Evolutionary conservation across 2,797 vertebrate genomes (phyloP).

Genomic region (Galaxias olidus): DNA sequence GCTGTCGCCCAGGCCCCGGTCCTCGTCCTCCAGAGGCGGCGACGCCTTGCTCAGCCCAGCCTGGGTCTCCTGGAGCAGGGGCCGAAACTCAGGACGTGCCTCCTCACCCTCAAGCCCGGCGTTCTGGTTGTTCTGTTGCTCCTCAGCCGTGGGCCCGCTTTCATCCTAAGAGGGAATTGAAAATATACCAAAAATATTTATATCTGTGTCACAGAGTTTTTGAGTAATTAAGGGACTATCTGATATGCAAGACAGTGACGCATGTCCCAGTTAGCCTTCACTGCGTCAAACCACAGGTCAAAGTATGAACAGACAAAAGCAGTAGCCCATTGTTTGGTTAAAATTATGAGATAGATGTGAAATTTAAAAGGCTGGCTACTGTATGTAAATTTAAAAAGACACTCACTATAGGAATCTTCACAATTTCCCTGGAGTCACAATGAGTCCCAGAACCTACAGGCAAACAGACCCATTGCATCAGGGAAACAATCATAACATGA

Average conservation of each 20-base stretch:
- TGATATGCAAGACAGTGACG: too few species aligned
- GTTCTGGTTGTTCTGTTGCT: conserved; percentile 73
- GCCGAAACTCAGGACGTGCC: conserved; percentile 66
- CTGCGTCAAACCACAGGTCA: too few species aligned
- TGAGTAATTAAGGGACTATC: too few species aligned
- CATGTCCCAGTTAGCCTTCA: too few species aligned
- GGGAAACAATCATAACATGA: neutral
- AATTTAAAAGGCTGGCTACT: too few species aligned
- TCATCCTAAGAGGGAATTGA: conserved; percentile 54
- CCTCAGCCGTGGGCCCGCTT: conserved; percentile 66
- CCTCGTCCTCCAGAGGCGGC: conserved; percentile 75
- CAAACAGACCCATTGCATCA: conserved; percentile 23
- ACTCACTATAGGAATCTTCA: conserved; percentile 81
- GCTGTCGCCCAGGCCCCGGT: conserved; percentile 79
- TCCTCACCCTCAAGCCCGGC: conserved; percentile 71
- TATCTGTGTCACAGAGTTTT: too few species aligned
- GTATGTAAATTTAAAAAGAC: too few species aligned
- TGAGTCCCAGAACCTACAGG: conserved; percentile 56
- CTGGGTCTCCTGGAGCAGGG: conserved; percentile 78
- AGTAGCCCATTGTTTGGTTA: too few species aligned
- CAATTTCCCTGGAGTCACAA: conserved; percentile 61
- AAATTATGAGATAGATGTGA: too few species aligned
- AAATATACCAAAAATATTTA: neutral
- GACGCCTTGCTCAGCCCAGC: conserved; percentile 65
- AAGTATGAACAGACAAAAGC: too few species aligned